Evolutionary conservation across 2,888 invertebrate genomes (phyloP).

Genomic region (Ephialtes manifestator): DNA sequence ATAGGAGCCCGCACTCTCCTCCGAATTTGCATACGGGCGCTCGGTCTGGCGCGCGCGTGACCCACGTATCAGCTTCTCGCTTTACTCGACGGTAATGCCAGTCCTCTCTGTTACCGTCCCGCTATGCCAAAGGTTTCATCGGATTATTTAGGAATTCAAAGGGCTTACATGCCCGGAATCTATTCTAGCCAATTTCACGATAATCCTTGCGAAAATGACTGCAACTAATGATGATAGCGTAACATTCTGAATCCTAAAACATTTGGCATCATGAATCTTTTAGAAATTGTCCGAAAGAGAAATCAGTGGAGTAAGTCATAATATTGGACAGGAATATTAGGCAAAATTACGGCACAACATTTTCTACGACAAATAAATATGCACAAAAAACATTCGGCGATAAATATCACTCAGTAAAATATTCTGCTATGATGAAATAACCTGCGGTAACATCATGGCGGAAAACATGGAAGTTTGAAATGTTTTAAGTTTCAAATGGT

Average conservation of each 20-base stretch:
- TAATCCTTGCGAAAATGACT: conserved; percentile 48
- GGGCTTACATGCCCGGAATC: conserved; percentile 33
- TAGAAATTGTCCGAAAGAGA: neutral
- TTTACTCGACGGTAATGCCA: conserved; percentile 43
- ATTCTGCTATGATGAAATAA: too few species aligned
- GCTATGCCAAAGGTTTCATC: conserved; percentile 39
- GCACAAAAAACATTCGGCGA: too few species aligned
- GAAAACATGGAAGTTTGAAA: too few species aligned
- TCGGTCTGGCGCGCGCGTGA: conserved; percentile 63
- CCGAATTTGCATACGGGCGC: conserved; percentile 63
- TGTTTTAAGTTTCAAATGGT: too few species aligned
- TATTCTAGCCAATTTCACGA: conserved; percentile 21
- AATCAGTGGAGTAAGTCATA: too few species aligned
- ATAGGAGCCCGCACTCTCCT: conserved; percentile 53
- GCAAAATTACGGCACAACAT: too few species aligned
- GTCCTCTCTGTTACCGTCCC: conserved; percentile 37
- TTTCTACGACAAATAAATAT: too few species aligned
- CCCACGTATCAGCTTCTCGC: conserved; percentile 64
- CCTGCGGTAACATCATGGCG: too few species aligned
- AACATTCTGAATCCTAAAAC: conserved; percentile 10
- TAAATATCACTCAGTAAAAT: too few species aligned
- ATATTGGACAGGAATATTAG: too few species aligned
- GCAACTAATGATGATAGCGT: conserved; percentile 46
- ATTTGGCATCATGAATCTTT: neutral
- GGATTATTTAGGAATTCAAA: conserved; percentile 58